Base-by-base conservation (phyloP, 1,140 invertebrate genomes). In the Zeugodacus cucurbitae region DNA sequence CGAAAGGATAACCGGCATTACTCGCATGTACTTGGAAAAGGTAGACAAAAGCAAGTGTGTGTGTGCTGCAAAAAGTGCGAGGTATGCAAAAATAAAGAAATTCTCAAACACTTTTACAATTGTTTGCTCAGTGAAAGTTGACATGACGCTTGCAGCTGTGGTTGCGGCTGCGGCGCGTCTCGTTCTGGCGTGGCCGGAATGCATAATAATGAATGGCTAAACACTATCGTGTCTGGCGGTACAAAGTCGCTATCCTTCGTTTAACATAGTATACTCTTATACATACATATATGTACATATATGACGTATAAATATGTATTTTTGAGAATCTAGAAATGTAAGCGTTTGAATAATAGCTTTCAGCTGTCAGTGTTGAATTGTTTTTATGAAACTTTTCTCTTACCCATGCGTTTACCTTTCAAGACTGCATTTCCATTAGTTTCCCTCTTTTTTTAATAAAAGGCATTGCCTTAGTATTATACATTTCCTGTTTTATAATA, bases 41-140 rank as follows among this genome's bases (percentile, higher is more conserved):
- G 48, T 54, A 54, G 20, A 54, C 48, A 54, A 54, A 54, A 26
- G 8, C 1, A 22, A 20, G 7, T 78, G 37, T 48, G n/a, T 14
- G 11, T 22, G 74, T 17, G n/a, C 8, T 29, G 41, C 41, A 54
- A 82, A 82, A 82, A 82, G 74, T 82, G 74, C 74, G 22, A 48
- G 41, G 32, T 48, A 41, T 82, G 74, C 74, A 82, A 82, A 70
- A 82, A 78, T 78, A 78, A 41, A 82, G 74, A 82, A 82, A 82
- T 82, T 44, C 41, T 41, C 41, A 29, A 48, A 82, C 74, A 82
- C 41, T 82, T 44, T 44, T 14, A 34, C 22, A 82, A 48, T 82
- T 82, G 74, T 82, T 82, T 82, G 8, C 74, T 82, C n/a, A 82
- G 74, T 48, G 74, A 82, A 82, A 82, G 74, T 82, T 82, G 74